phyloP scores from a whole-genome alignment of 2,888 invertebrate species.

The Drosophila infuscata region DNA sequence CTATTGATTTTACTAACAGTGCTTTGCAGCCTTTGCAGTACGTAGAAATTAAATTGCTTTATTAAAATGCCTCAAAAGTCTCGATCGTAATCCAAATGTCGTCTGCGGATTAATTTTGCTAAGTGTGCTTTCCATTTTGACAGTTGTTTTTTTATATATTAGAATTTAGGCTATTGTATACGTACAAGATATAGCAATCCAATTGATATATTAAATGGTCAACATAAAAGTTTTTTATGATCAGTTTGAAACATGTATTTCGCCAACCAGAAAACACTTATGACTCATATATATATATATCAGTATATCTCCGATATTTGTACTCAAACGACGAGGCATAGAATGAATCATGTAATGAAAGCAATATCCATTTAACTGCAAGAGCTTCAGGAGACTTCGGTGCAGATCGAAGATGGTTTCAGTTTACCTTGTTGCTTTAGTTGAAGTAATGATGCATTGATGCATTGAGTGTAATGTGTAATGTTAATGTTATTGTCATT shows the following conservation, averaged over 20 bases:
- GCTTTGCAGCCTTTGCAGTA: conserved; percentile 21
- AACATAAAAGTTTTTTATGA: background rate
- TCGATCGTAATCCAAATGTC: background rate
- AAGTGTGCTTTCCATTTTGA: background rate
- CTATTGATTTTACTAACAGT: background rate
- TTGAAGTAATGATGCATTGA: conserved; percentile 23
- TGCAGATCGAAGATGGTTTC: conserved; percentile 44
- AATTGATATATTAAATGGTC: background rate
- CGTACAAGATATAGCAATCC: background rate
- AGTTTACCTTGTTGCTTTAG: conserved; percentile 47
- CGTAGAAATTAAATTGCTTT: background rate
- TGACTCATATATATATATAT: background rate
- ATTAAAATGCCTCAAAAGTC: background rate
- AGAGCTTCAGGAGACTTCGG: conserved; percentile 31
- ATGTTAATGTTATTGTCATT: conserved; percentile 61
- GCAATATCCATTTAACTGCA: conserved; percentile 32
- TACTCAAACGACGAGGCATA: no score
- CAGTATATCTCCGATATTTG: background rate
- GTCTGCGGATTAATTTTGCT: background rate
- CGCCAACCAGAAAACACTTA: background rate
- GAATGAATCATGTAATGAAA: background rate
- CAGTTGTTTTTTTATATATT: background rate
- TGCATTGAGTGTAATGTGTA: conserved; percentile 39
- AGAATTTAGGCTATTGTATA: background rate
- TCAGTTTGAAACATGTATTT: background rate